These are phyloP conservation scores for Malacosoma neustria DNA, from an alignment of 2,888 invertebrate species.

Conservation along the genomic window DNA sequence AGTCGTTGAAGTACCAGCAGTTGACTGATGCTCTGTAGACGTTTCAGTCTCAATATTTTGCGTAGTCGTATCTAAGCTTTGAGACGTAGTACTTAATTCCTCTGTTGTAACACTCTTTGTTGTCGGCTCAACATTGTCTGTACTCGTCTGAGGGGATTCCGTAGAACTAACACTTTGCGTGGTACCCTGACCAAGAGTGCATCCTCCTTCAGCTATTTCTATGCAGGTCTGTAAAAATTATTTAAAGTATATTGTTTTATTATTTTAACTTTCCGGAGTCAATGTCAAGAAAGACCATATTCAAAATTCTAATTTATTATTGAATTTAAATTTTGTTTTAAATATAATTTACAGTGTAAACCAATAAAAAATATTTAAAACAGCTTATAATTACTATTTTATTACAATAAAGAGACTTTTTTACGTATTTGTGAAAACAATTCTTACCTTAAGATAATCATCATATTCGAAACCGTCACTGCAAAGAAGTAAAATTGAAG, in stretches of 20 bases:
- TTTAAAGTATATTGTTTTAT: no score
- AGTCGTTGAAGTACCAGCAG: neutral
- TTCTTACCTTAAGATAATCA: conserved; percentile 16
- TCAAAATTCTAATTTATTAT: no score
- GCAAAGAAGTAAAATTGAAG: conserved; percentile 17
- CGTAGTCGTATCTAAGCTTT: neutral
- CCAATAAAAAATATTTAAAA: no score
- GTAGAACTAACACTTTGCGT: conserved; percentile 1
- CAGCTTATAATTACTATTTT: no score
- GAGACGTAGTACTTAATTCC: neutral
- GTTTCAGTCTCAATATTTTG: neutral
- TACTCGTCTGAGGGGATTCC: conserved; percentile 2
- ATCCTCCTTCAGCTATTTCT: conserved; percentile 23
- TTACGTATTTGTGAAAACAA: no score
- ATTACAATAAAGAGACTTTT: no score
- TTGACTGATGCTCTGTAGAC: no score
- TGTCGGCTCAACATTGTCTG: neutral
- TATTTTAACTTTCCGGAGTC: no score
- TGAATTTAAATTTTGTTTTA: no score
- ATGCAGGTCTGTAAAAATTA: conserved; percentile 23
- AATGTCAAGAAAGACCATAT: no score
- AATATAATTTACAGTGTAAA: no score
- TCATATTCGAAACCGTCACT: conserved; percentile 26
- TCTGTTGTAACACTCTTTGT: neutral
- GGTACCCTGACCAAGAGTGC: conserved; percentile 13